Conservation (phyloP, 2,888 invertebrate genomes). For the Acheta domesticus region DNA sequence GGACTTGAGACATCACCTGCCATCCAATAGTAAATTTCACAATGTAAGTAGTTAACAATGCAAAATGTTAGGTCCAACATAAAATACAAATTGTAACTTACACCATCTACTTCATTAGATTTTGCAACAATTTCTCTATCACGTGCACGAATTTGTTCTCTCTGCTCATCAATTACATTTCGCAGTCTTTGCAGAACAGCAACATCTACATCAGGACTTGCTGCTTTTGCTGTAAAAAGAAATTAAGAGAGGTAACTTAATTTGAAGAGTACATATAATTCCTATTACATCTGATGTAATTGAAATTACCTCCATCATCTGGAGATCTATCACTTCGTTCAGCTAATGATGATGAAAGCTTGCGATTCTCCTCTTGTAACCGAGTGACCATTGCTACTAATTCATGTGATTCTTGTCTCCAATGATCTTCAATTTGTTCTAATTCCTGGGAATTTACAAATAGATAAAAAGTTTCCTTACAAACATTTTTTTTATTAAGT, state of each 20-base stretch:
- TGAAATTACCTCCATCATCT: slow-evolving; percentile 29
- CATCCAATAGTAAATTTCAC: no score
- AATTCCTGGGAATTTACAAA: slow-evolving; percentile 69
- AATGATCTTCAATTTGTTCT: slow-evolving; percentile 94
- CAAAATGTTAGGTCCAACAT: no score
- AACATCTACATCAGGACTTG: slow-evolving; percentile 55
- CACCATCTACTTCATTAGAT: slow-evolving; percentile 81
- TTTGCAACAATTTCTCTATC: slow-evolving; percentile 80
- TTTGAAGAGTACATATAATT: background rate
- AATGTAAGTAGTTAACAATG: no score
- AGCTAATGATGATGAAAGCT: slow-evolving; percentile 55
- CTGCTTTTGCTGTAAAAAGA: slow-evolving; percentile 42
- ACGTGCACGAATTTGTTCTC: slow-evolving; percentile 79
- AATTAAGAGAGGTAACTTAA: background rate
- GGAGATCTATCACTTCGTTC: slow-evolving; percentile 40
- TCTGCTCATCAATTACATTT: slow-evolving; percentile 82
- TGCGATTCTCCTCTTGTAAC: slow-evolving; percentile 88
- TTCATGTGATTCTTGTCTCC: slow-evolving; percentile 89
- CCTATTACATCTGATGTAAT: background rate
- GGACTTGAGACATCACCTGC: no score
- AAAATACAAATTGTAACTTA: slow-evolving; percentile 49
- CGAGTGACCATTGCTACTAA: slow-evolving; percentile 77
- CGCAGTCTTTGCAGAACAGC: slow-evolving; percentile 75
- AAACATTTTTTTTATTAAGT: background rate
- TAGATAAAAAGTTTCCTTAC: no score